Percentiles rank a stretch among this genome's conserved stretches.
Evolutionary conservation across 2,113 vertebrate genomes (phyloP).

Genomic region (Phylloscopus trochiloides): DNA sequence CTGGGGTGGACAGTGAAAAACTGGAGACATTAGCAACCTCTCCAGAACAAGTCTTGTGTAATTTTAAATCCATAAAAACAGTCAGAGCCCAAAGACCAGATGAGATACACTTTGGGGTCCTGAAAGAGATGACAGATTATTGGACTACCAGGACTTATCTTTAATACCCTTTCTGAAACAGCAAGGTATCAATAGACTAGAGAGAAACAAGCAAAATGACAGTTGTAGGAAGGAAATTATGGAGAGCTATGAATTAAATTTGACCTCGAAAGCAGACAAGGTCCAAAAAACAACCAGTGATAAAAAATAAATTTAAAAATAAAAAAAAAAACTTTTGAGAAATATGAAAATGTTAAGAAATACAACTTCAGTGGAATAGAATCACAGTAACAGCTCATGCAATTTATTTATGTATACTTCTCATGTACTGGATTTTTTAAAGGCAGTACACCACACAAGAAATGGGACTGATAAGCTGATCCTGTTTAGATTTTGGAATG

Average conservation of each 20-base stretch:
- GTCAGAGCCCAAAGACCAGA: neutral
- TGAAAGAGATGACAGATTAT: neutral
- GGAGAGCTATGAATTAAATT: neutral
- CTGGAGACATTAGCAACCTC: neutral
- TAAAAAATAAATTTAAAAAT: neutral
- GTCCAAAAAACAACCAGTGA: neutral
- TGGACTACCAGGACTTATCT: neutral
- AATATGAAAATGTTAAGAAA: neutral
- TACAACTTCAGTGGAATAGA: neutral
- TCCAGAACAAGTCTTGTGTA: neutral
- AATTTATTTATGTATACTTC: neutral
- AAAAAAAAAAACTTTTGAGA: neutral
- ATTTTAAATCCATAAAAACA: conserved; percentile 44
- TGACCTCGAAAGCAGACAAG: neutral
- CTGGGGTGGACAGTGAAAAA: neutral
- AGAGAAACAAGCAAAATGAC: neutral
- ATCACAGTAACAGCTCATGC: neutral
- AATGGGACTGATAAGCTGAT: neutral
- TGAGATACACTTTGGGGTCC: neutral
- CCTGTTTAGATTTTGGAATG: neutral
- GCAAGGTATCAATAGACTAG: neutral
- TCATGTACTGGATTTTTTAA: neutral
- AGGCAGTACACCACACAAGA: neutral
- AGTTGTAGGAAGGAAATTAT: neutral
- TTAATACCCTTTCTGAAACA: neutral